Base-by-base conservation (phyloP, 2,888 invertebrate species). In the Clanis bilineata region DNA sequence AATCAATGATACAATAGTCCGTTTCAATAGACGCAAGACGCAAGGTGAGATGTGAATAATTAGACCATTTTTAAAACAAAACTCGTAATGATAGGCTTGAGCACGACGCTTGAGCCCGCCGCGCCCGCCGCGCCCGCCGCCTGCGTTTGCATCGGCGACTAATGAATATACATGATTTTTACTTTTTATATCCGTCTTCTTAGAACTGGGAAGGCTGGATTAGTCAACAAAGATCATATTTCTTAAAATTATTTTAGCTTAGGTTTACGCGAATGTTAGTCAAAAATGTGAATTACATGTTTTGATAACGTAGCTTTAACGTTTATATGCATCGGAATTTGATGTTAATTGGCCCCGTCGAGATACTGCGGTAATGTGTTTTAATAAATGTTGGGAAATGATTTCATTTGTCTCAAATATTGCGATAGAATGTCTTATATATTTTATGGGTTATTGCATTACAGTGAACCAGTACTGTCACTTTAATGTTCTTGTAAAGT, bases 111-210 rank as follows among this genome's bases (percentile, higher is more conserved):
- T 36, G 36, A 7, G 36, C 36, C 36, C 36, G 66, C 57, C 65
- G 69, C 73, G 74, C n/a, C n/a, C 76, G 78, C 78, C 78, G 80
- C 79, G 75, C 66, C 72, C 68, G 51, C 72, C 69, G 77, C 78
- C 74, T 81, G 81, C 83, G 88, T 89, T 85, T 89, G 90, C 90
- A 90, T 88, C 90, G 82, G 79, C 74, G 79, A 70, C 86, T 90
- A 89, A 90, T 90, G 90, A 90, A 90, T 81, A 80, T 76, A 60
- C 64, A 60, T 67, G 73, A 70, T 82, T 82, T 76, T 81, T 75
- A 77, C 71, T 77, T 76, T 79, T 69, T 70, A 59, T 68, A 64
- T 63, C 63, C 63, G 59, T 18, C 55, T 64, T 3, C 44, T 56
- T 51, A 60, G 67, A 70, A 63, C 57, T 0, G 1, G 0, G n/a